Conservation (phyloP, 2,888 invertebrate species). For the Zygothrica quintamaculata region DNA sequence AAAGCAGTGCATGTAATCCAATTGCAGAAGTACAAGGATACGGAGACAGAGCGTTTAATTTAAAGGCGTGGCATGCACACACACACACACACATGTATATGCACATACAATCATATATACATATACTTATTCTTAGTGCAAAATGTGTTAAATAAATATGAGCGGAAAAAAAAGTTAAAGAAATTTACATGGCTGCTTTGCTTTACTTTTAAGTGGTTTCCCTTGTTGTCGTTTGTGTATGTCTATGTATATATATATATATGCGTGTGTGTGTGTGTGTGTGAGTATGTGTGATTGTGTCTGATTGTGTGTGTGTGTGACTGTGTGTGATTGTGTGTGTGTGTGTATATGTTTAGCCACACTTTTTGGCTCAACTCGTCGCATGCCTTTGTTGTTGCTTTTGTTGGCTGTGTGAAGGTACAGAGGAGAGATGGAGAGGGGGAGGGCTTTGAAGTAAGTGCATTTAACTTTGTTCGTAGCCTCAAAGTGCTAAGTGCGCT, state of each 20-base stretch:
- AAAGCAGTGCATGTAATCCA: slow-evolving; percentile 68
- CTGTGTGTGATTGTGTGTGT: slow-evolving; percentile 20
- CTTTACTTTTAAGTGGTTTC: slow-evolving; percentile 75
- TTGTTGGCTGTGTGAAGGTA: no score
- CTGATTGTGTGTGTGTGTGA: slow-evolving; percentile 24
- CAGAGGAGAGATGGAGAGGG: no score
- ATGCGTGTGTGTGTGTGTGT: slow-evolving; percentile 30
- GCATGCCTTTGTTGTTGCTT: slow-evolving; percentile 62
- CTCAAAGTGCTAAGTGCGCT: slow-evolving; percentile 68
- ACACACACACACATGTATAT: slow-evolving; percentile 26
- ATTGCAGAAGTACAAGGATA: slow-evolving; percentile 61
- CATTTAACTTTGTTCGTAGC: slow-evolving; percentile 60
- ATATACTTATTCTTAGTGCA: slow-evolving; percentile 33
- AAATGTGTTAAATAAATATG: slow-evolving; percentile 73
- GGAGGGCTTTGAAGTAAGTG: slow-evolving; percentile 70
- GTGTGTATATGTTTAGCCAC: slow-evolving; percentile 49
- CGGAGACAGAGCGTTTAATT: slow-evolving; percentile 60
- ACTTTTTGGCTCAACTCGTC: slow-evolving; percentile 69
- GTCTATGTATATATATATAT: slow-evolving; percentile 24
- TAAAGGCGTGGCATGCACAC: slow-evolving; percentile 55
- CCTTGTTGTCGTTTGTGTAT: slow-evolving; percentile 58
- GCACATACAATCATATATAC: slow-evolving; percentile 5
- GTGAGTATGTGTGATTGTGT: no score
- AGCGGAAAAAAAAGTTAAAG: slow-evolving; percentile 58
- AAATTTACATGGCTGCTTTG: slow-evolving; percentile 70